Percentiles rank a stretch among this genome's conserved stretches.
Evolutionary conservation across 2,888 invertebrate genomes (phyloP).

Genomic region (Drosophila picticornis): DNA sequence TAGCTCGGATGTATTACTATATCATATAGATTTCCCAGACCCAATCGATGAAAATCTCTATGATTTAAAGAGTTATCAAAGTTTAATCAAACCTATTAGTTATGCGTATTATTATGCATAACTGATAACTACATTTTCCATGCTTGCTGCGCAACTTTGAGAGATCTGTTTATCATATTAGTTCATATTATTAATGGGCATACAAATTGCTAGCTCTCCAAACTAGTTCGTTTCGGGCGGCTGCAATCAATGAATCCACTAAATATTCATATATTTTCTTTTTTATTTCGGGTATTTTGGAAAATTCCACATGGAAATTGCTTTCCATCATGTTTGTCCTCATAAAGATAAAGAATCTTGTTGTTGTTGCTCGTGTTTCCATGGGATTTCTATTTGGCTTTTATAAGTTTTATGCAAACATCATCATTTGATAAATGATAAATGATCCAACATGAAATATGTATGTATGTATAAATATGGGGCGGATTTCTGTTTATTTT

Average conservation of each 20-base stretch:
- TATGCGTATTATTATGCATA: no score
- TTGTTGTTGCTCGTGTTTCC: neutral
- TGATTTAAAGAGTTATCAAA: neutral
- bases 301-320: slow-evolving; percentile 38
- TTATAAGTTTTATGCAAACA: slow-evolving; percentile 34
- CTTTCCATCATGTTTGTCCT: slow-evolving; percentile 27
- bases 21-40: neutral
- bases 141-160: no score
- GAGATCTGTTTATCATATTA: neutral
- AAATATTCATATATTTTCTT: neutral
- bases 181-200: neutral
- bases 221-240: neutral
- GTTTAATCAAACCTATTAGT: no score
- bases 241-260: slow-evolving; percentile 9
- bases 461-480: slow-evolving; percentile 1
- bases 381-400: neutral
- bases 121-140: neutral
- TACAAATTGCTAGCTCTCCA: neutral
- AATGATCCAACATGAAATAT: slow-evolving; percentile 32
- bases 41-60: neutral
- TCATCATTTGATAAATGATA: slow-evolving; percentile 46
- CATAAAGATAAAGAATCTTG: slow-evolving; percentile 47
- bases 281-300: slow-evolving; percentile 6
- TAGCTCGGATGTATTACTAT: neutral
- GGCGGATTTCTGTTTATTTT: slow-evolving; percentile 40